phyloP scores from a whole-genome alignment of 2,888 invertebrate genomes.

The Alloplasta piceator region DNA sequence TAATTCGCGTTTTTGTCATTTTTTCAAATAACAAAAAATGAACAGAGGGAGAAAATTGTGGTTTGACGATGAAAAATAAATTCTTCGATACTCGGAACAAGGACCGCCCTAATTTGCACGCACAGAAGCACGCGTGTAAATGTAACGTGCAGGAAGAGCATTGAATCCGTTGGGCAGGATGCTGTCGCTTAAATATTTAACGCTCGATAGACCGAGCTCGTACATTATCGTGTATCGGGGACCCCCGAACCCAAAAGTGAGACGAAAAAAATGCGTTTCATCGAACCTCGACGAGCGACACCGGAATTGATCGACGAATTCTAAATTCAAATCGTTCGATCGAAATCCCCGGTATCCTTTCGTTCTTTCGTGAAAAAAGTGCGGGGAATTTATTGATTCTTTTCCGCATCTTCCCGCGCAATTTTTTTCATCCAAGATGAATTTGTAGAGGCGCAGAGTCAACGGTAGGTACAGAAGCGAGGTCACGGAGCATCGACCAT shows the following conservation, averaged over 20 bases:
- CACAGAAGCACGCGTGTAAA: background rate
- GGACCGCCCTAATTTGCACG: background rate
- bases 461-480: no score
- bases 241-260: constrained; percentile 63
- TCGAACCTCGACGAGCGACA: constrained; percentile 34
- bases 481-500: no score
- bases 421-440: no score
- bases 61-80: no score
- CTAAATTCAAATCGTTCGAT: background rate
- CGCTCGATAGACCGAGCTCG: constrained; percentile 71
- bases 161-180: constrained; percentile 71
- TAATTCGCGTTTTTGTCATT: no score
- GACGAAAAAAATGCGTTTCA: constrained; percentile 42
- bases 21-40: no score
- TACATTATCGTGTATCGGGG: constrained; percentile 51
- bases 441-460: no score
- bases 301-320: constrained; percentile 24
- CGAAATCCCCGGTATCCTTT: background rate
- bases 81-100: no score
- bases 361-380: no score
- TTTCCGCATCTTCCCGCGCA: background rate
- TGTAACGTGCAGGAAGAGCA: constrained; percentile 32
- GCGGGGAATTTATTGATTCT: background rate
- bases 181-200: constrained; percentile 74
- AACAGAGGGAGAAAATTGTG: no score